A percentile compares a stretch with the other conserved stretches of the same genome.
Evolutionary conservation across 2,888 invertebrate genomes (phyloP).

Genomic region (Dynastes grantii): DNA sequence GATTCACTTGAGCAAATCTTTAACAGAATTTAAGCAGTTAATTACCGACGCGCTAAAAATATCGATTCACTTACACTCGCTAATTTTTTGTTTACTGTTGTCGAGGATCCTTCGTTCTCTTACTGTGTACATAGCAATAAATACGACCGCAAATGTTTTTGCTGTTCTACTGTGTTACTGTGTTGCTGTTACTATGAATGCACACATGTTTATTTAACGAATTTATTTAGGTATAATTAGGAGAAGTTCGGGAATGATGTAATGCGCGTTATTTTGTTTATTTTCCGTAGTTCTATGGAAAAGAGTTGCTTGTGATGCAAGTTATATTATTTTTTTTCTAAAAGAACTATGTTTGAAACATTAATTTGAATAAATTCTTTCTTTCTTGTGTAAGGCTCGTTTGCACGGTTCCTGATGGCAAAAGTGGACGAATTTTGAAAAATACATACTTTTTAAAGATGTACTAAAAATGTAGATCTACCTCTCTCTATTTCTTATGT

Average conservation of each 20-base stretch:
- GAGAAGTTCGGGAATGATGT: slow-evolving; percentile 5
- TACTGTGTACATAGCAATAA: neutral
- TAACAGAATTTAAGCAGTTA: slow-evolving; percentile 12
- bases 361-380: too few species aligned
- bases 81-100: slow-evolving; percentile 16
- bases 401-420: too few species aligned
- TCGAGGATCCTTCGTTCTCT: neutral
- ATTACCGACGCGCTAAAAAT: slow-evolving; percentile 14
- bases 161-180: slow-evolving; percentile 18
- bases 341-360: too few species aligned
- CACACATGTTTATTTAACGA: neutral
- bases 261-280: neutral
- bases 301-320: too few species aligned
- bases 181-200: slow-evolving; percentile 4
- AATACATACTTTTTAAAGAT: too few species aligned
- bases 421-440: too few species aligned
- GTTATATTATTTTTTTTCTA: too few species aligned
- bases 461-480: too few species aligned
- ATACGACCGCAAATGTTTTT: neutral
- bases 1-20: slow-evolving; percentile 13
- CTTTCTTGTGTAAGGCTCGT: too few species aligned
- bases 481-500: too few species aligned
- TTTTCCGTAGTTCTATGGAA: neutral
- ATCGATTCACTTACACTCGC: slow-evolving; percentile 8
- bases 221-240: neutral